phyloP scores from a whole-genome alignment of 1,140 invertebrate genomes.

The Eumaeus atala region DNA sequence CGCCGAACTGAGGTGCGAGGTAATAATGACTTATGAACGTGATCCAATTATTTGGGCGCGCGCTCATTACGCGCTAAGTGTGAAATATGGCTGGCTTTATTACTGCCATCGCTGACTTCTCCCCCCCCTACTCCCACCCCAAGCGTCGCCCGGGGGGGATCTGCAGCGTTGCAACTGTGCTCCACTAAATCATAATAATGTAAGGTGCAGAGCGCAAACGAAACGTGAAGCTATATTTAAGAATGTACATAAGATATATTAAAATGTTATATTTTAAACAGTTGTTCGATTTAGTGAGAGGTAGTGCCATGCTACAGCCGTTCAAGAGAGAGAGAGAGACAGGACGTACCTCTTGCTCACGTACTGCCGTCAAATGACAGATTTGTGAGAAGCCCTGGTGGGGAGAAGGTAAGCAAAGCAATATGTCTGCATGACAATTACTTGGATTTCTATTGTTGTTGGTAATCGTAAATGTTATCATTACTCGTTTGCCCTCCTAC shows the following conservation, averaged over 20 bases:
- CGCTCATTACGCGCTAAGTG: conserved; percentile 75
- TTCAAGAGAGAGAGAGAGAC: too few relatives aligned
- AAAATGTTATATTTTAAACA: conserved; percentile 5
- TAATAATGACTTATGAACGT: conserved; percentile 76
- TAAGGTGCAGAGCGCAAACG: conserved; percentile 51
- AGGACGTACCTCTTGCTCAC: too few relatives aligned
- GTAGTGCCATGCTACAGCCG: too few relatives aligned
- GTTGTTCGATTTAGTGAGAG: too few relatives aligned
- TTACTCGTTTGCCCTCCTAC: too few relatives aligned
- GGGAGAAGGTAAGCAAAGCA: too few relatives aligned
- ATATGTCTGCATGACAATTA: too few relatives aligned
- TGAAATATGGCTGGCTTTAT: conserved; percentile 73
- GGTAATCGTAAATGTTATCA: too few relatives aligned
- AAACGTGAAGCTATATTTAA: conserved; percentile 19
- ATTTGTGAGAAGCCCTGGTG: too few relatives aligned
- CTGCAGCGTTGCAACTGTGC: conserved; percentile 57
- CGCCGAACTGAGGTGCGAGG: conserved; percentile 61
- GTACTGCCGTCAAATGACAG: too few relatives aligned
- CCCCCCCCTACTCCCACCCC: conserved; percentile 19
- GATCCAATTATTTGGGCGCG: conserved; percentile 75
- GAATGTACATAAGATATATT: neutral
- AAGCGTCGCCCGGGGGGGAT: conserved; percentile 21
- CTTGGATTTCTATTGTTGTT: too few relatives aligned
- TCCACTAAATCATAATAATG: conserved; percentile 66
- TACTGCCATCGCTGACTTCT: conserved; percentile 52